Evolutionary conservation across 2,113 vertebrate species (phyloP).

Genomic region (Alosa alosa): DNA sequence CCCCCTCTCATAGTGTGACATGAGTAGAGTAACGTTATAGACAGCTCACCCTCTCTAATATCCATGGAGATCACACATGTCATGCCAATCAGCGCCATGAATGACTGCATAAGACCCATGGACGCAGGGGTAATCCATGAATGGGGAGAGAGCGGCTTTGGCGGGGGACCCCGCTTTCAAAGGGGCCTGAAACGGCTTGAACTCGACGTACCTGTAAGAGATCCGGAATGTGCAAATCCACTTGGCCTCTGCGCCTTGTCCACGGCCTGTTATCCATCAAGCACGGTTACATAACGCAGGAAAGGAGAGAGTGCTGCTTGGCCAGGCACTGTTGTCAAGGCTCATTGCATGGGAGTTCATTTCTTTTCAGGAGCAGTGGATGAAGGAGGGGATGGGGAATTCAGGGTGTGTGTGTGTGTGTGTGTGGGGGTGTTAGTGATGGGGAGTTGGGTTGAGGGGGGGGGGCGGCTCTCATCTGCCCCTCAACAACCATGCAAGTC

Average conservation of each 20-base stretch:
- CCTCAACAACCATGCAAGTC: not conserved
- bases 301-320: not conserved
- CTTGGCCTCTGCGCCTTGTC: constrained; percentile 4
- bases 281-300: constrained; percentile 28
- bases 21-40: not conserved
- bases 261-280: constrained; percentile 37
- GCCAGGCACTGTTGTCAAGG: constrained; percentile 23
- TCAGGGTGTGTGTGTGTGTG: not conserved
- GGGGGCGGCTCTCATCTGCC: not conserved
- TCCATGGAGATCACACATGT: not conserved
- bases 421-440: not conserved
- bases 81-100: constrained; percentile 5
- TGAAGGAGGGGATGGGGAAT: not conserved
- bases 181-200: constrained; percentile 10
- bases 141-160: not conserved
- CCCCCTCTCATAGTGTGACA: not conserved
- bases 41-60: not conserved
- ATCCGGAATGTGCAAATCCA: constrained; percentile 17
- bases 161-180: not conserved
- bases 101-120: not conserved
- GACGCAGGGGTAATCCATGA: not conserved
- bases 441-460: not conserved
- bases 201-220: constrained; percentile 20
- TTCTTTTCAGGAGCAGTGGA: constrained; percentile 19
- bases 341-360: constrained; percentile 3